Percentiles rank a stretch among this genome's conserved stretches.
These are phyloP conservation scores for Psix sp. DNA, from an alignment of 1,140 invertebrate genomes.

Conservation along the genomic window DNA sequence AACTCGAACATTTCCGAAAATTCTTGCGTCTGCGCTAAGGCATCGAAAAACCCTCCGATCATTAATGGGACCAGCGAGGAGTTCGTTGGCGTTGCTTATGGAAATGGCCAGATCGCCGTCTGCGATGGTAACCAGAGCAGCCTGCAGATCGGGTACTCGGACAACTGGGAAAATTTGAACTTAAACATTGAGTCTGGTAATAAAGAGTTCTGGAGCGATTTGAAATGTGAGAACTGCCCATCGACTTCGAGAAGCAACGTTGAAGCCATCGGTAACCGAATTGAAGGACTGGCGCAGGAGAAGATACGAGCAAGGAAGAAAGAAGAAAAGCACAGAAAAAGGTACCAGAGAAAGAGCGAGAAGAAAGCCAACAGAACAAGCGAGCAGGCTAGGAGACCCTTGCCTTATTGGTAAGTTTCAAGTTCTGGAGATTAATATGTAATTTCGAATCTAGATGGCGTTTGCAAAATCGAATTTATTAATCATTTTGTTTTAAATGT, in stretches of 20 bases:
- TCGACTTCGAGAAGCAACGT: conserved; percentile 68
- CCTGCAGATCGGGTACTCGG: conserved; percentile 73
- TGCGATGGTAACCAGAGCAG: conserved; percentile 71
- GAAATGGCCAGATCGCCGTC: conserved; percentile 71
- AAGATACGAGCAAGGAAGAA: conserved; percentile 56
- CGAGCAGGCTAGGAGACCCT: conserved; percentile 50
- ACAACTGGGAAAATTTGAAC: conserved; percentile 76
- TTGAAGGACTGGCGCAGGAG: conserved; percentile 52
- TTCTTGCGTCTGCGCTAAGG: conserved; percentile 70
- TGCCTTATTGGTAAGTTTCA: conserved; percentile 54
- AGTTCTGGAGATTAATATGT: neutral
- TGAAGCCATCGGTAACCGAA: conserved; percentile 65
- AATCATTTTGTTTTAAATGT: no score
- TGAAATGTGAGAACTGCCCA: conserved; percentile 73
- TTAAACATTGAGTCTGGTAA: conserved; percentile 70
- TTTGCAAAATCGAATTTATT: no score
- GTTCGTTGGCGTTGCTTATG: conserved; percentile 72
- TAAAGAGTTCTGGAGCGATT: conserved; percentile 72
- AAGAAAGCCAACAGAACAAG: conserved; percentile 43
- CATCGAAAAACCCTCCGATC: conserved; percentile 66
- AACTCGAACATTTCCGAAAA: conserved; percentile 63
- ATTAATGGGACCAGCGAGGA: conserved; percentile 72
- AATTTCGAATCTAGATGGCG: no score
- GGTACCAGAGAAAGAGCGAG: conserved; percentile 67
- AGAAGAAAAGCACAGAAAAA: conserved; percentile 64